Evolutionary conservation across 2,888 invertebrate genomes (phyloP).

Genomic region (Hetaerina titia): DNA sequence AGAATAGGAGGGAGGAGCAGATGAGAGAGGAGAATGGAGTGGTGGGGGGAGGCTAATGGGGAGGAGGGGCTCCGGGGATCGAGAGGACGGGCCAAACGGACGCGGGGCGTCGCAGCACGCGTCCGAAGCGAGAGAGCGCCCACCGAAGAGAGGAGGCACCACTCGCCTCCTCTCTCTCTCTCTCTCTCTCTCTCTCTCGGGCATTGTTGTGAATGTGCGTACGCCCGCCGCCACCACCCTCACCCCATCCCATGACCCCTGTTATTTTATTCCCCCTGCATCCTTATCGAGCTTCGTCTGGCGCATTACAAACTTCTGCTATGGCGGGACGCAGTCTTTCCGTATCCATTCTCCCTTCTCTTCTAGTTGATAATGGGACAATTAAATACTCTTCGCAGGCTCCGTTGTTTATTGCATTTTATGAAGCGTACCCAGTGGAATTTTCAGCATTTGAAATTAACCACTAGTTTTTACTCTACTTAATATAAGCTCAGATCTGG

Average conservation of each 20-base stretch:
- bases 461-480: no score
- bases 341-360: no score
- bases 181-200: background rate
- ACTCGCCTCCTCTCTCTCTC: background rate
- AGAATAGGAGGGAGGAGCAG: background rate
- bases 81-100: background rate
- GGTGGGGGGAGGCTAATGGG: background rate
- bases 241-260: background rate
- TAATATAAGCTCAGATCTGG: no score
- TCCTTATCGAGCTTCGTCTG: background rate
- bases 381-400: no score
- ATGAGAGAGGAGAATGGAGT: background rate
- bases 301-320: background rate
- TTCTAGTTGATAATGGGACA: no score
- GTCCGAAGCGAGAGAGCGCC: background rate
- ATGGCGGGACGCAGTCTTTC: no score
- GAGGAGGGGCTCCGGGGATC: background rate
- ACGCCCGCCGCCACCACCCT: background rate
- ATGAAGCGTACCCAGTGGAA: no score
- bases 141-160: background rate
- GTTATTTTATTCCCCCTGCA: background rate
- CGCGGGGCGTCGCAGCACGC: conserved; percentile 19
- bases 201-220: background rate
- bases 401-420: no score
- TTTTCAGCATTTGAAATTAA: no score